Conservation (phyloP, 2,888 invertebrate genomes). For the Phyllotreta striolata region DNA sequence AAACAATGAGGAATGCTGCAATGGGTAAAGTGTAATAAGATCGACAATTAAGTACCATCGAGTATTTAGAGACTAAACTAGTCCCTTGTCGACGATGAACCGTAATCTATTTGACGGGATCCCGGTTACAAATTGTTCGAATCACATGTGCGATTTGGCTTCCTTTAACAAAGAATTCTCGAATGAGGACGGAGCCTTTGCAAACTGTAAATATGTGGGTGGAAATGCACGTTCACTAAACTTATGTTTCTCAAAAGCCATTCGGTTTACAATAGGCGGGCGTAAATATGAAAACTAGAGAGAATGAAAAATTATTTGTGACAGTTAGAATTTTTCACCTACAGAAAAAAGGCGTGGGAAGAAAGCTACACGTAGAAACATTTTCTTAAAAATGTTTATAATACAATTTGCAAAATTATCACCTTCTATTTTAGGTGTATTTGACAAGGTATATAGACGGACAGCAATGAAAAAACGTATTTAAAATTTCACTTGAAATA, state of each 20-base stretch:
- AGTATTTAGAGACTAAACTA: slow-evolving; percentile 22
- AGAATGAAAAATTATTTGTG: slow-evolving; percentile 2
- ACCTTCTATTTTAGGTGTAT: too few species aligned
- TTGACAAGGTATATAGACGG: too few species aligned
- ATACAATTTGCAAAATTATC: too few species aligned
- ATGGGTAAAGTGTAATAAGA: slow-evolving; percentile 7
- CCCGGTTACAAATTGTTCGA: slow-evolving; percentile 21
- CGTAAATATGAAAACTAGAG: neutral
- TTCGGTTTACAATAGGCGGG: slow-evolving; percentile 4
- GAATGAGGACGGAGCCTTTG: slow-evolving; percentile 13
- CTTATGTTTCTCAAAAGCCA: slow-evolving; percentile 9
- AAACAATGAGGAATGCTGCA: slow-evolving; percentile 1
- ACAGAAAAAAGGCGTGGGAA: too few species aligned
- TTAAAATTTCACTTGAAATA: too few species aligned
- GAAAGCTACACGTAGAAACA: too few species aligned
- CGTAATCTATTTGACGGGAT: slow-evolving; percentile 17
- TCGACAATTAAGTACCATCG: slow-evolving; percentile 18
- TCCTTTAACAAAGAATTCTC: slow-evolving; percentile 15
- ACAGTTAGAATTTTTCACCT: too few species aligned
- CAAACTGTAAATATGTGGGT: slow-evolving; percentile 15
- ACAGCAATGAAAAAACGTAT: too few species aligned
- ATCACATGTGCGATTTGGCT: slow-evolving; percentile 21
- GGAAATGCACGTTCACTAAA: slow-evolving; percentile 20
- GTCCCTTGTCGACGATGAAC: slow-evolving; percentile 20
- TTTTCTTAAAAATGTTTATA: too few species aligned